These are phyloP conservation scores for Crioceris asparagi DNA, from an alignment of 2,888 invertebrate genomes.

Conservation along the genomic window DNA sequence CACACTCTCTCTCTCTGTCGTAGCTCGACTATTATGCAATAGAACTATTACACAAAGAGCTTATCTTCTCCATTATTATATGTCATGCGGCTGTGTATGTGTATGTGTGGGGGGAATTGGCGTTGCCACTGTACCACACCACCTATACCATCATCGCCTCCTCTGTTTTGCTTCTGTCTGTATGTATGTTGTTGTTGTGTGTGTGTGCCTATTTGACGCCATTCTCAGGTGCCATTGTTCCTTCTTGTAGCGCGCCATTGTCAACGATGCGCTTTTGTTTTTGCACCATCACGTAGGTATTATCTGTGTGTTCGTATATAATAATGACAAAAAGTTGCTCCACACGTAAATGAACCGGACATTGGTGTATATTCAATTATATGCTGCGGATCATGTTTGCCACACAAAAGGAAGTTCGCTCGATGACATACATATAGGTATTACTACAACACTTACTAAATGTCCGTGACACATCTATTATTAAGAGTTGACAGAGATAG, in stretches of 20 bases:
- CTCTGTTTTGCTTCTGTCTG: conserved; percentile 32
- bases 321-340: too few relatives aligned
- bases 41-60: conserved; percentile 41
- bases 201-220: conserved; percentile 25
- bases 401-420: too few relatives aligned
- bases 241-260: conserved; percentile 18
- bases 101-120: conserved; percentile 26
- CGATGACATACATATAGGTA: too few relatives aligned
- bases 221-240: conserved; percentile 30
- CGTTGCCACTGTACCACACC: conserved; percentile 6
- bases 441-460: too few relatives aligned
- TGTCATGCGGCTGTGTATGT: conserved; percentile 40
- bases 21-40: conserved; percentile 41
- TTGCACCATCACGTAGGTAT: too few relatives aligned
- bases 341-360: too few relatives aligned
- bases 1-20: conserved; percentile 19
- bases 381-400: too few relatives aligned
- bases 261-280: conserved; percentile 18
- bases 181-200: too few relatives aligned
- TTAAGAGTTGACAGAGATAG: too few relatives aligned
- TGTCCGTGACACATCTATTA: too few relatives aligned
- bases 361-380: too few relatives aligned
- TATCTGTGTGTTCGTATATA: too few relatives aligned
- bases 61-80: conserved; percentile 38
- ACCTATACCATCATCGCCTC: conserved; percentile 19